These are phyloP conservation scores for Notodonta ziczac DNA, from an alignment of 2,888 invertebrate species.

Conservation along the genomic window DNA sequence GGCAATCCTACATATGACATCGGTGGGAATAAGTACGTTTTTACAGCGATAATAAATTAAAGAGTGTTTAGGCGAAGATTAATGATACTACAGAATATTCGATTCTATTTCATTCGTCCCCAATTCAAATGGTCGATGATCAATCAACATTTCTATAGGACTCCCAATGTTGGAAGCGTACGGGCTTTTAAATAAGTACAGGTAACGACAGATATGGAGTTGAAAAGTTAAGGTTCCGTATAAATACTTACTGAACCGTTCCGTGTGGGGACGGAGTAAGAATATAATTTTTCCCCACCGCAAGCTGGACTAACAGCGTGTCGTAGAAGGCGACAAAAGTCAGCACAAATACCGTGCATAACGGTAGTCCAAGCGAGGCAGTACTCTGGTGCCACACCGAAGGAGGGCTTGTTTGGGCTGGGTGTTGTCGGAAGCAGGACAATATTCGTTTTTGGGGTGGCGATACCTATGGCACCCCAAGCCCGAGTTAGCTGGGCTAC, in stretches of 20 bases:
- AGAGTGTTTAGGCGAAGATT: slow-evolving; percentile 57
- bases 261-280: slow-evolving; percentile 2
- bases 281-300: too few species aligned
- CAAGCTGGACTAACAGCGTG: too few species aligned
- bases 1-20: slow-evolving; percentile 1
- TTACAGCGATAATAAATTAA: slow-evolving; percentile 38
- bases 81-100: slow-evolving; percentile 54
- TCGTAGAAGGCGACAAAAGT: too few species aligned
- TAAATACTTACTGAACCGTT: not conserved
- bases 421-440: too few species aligned
- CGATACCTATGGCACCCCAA: too few species aligned
- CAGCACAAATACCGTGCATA: too few species aligned
- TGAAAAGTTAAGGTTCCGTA: slow-evolving; percentile 19
- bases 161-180: slow-evolving; percentile 29
- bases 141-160: slow-evolving; percentile 55
- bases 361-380: too few species aligned
- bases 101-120: slow-evolving; percentile 52
- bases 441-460: too few species aligned
- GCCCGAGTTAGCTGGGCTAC: too few species aligned
- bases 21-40: slow-evolving; percentile 16
- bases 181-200: slow-evolving; percentile 38
- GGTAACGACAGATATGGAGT: slow-evolving; percentile 11
- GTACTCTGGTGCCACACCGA: too few species aligned
- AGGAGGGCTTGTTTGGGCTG: too few species aligned
- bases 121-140: slow-evolving; percentile 57